These are phyloP conservation scores for Blomia tropicalis DNA, from an alignment of 2,888 invertebrate species.

Conservation along the genomic window DNA sequence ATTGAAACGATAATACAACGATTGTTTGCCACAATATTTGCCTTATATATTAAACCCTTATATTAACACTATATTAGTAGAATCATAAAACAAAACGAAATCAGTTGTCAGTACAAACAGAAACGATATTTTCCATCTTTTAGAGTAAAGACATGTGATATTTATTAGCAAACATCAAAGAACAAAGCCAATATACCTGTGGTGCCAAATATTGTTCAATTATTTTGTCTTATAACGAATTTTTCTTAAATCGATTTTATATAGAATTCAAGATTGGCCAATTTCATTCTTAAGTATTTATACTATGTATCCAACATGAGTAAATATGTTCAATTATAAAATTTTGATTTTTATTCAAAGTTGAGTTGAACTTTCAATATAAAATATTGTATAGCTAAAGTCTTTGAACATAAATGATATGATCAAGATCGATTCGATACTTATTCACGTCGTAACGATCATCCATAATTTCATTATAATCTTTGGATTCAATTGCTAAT, in stretches of 20 bases:
- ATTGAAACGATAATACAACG: background rate
- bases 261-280: too few species aligned
- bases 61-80: background rate
- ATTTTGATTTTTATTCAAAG: too few species aligned
- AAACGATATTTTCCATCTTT: background rate
- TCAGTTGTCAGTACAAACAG: background rate
- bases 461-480: background rate
- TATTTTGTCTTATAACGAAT: too few species aligned
- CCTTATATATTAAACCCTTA: constrained; percentile 1
- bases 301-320: too few species aligned
- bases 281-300: too few species aligned
- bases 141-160: background rate
- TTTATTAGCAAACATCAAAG: too few species aligned
- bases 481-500: background rate
- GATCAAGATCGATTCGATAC: constrained; percentile 1
- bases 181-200: too few species aligned
- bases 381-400: too few species aligned
- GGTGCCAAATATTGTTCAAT: too few species aligned
- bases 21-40: background rate
- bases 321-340: too few species aligned
- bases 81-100: background rate
- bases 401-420: background rate
- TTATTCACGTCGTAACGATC: background rate
- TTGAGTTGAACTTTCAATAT: too few species aligned
- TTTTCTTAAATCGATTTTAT: too few species aligned